Evolutionary conservation across 2,888 invertebrate species (phyloP).

Genomic region (Eupithecia pulchellata): DNA sequence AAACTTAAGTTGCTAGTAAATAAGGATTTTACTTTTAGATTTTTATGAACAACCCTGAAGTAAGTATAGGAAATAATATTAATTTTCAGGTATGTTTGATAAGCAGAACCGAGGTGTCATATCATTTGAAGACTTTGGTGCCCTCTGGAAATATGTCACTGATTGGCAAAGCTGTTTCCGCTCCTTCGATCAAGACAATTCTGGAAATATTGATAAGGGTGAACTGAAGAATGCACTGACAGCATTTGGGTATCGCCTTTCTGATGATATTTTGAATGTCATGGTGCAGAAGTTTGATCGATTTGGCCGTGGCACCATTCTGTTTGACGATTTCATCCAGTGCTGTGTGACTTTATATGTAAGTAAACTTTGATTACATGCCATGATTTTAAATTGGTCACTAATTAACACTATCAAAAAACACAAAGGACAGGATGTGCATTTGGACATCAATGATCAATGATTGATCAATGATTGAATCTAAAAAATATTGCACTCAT

Average conservation of each 20-base stretch:
- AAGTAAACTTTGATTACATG: constrained; percentile 74
- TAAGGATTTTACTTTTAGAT: neutral
- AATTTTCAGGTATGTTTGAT: constrained; percentile 95
- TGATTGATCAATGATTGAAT: no score
- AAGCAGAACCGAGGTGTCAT: constrained; percentile 94
- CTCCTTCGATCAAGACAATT: constrained; percentile 96
- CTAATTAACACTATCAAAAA: neutral
- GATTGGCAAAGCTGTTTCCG: constrained; percentile 99
- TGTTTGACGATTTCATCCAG: constrained; percentile 99
- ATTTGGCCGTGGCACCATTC: constrained; percentile 94
- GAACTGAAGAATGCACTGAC: constrained; percentile 96
- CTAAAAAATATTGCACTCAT: no score
- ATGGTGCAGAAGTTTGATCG: constrained; percentile 97
- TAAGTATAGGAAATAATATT: neutral
- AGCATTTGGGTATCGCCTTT: constrained; percentile 95
- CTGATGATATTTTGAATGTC: constrained; percentile 91
- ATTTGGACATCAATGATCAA: no score
- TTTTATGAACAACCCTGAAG: neutral
- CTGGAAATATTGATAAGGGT: constrained; percentile 95
- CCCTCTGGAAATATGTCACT: constrained; percentile 98
- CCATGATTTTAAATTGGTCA: neutral
- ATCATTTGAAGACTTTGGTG: constrained; percentile 97
- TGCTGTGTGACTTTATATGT: constrained; percentile 97
- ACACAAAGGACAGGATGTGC: neutral
- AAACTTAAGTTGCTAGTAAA: neutral